Evolutionary conservation across 2,797 vertebrate genomes (phyloP).

Genomic region (Podarcis lilfordi): DNA sequence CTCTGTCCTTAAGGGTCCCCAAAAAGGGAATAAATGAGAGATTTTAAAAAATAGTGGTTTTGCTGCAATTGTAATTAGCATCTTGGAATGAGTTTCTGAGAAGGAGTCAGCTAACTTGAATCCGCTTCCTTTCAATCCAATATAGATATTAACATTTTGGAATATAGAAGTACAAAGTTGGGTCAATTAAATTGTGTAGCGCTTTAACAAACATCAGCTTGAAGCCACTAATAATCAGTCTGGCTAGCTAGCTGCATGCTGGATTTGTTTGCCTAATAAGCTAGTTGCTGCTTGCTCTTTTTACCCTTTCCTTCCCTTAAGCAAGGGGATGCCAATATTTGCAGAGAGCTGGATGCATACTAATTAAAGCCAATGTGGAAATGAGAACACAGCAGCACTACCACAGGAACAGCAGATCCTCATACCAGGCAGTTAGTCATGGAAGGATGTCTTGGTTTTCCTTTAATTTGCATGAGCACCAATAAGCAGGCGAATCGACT

Average conservation of each 20-base stretch:
- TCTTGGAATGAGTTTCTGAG: not conserved
- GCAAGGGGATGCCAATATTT: conserved; percentile 8
- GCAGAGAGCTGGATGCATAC: conserved; percentile 17
- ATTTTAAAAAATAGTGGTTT: not conserved
- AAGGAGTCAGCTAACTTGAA: not conserved
- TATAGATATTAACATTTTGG: not conserved
- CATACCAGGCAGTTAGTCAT: conserved; percentile 44
- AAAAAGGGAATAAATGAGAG: not conserved
- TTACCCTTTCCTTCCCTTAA: conserved; percentile 32
- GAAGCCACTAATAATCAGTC: conserved; percentile 29
- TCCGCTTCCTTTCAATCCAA: not conserved
- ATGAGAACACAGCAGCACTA: conserved; percentile 25
- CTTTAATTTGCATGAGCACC: conserved; percentile 28
- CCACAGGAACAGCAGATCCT: conserved; percentile 52
- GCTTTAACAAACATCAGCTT: not conserved
- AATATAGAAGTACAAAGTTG: not conserved
- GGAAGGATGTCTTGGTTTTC: conserved; percentile 45
- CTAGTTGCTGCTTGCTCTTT: conserved; percentile 33
- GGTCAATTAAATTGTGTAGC: conserved; percentile 26
- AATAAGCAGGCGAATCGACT: conserved; percentile 24
- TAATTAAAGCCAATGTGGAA: conserved; percentile 34
- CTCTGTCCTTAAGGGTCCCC: not conserved
- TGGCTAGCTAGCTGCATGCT: not conserved
- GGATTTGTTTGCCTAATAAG: conserved; percentile 32
- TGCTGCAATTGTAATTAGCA: not conserved